Base-by-base conservation (phyloP, 2,888 invertebrate species). In the Cephus nigrinus region DNA sequence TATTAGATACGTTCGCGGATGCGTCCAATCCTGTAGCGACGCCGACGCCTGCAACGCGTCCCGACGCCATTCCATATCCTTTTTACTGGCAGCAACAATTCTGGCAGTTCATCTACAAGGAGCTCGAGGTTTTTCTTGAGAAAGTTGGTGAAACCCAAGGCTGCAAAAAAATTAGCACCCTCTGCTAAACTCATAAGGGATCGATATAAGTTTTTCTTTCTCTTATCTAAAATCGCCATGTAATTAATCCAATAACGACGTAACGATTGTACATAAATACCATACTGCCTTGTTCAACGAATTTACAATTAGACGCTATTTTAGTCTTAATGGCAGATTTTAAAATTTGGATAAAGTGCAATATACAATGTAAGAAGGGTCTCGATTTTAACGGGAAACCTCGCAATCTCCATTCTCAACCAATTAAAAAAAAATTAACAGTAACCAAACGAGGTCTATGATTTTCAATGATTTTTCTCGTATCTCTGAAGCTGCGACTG, bases 21-120 rank as follows among this genome's bases (percentile, higher is more conserved):
- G 98, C 91, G 95, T 98, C n/a, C 97, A 98, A 90, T 97, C 97
- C 87, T 98, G 98, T 92, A 96, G 96, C 90, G 97, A 97, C 89
- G 96, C 96, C 0, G 98, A 98, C 91, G 98, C 97, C 12, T 98
- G 98, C 92, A 98, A 98, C 90, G 80, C 77, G 75, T 85, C 88
- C 11, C 69, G 76, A 71, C 76, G 78, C 34, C 76, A 78, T 40
- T 68, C 74, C 12, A 73, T 80, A 12, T 80, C 84, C 32, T 77
- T 84, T 74, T 77, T 81, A 68, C 55, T 86, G 30, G 79, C 83
- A 15, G 72, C 84, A 75, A 80, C 84, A 75, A 82, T 86, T 75
- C 76, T 86, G 69, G 74, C 79, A 9, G 79, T 80, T 71, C 71
- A 30, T 30, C 71, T 71, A 3, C 31, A 30, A 71, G 31, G 31